Conservation (phyloP, 2,113 vertebrate species). For the Perca flavescens region DNA sequence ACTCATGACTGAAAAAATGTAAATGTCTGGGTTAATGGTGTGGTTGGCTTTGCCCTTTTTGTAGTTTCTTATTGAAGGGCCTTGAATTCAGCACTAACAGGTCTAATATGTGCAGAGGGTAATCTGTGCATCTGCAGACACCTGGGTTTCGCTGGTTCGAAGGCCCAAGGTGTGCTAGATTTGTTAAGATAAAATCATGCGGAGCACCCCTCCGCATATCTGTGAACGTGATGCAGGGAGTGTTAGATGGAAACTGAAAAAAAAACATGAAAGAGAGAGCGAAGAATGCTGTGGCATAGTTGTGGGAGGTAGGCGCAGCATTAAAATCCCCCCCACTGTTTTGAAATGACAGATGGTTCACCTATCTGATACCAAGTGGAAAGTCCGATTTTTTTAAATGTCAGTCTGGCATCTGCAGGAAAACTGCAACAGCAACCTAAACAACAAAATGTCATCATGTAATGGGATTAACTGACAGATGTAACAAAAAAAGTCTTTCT, state of each 20-base stretch:
- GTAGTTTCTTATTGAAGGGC: slow-evolving; percentile 19
- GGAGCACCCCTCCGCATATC: neutral
- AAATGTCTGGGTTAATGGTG: slow-evolving; percentile 9
- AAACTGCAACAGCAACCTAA: slow-evolving; percentile 4
- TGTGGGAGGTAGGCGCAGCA: slow-evolving; percentile 2
- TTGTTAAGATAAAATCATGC: neutral
- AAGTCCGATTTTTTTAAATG: slow-evolving; percentile 12
- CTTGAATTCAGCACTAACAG: slow-evolving; percentile 9
- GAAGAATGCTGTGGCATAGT: slow-evolving; percentile 15
- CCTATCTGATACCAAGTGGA: neutral
- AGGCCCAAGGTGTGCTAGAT: slow-evolving; percentile 15
- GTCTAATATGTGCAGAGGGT: neutral
- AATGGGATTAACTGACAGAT: slow-evolving; percentile 9
- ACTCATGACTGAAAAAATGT: slow-evolving; percentile 24
- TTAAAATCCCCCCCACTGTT: slow-evolving; percentile 19
- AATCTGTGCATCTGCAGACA: slow-evolving; percentile 26
- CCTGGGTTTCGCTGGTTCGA: slow-evolving; percentile 65
- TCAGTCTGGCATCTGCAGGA: slow-evolving; percentile 26
- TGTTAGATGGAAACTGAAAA: neutral
- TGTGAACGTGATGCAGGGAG: neutral
- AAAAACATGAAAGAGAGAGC: slow-evolving; percentile 25
- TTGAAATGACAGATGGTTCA: slow-evolving; percentile 44
- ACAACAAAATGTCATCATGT: slow-evolving; percentile 22
- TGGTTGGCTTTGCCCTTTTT: neutral
- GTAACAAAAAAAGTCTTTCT: neutral